Base-by-base conservation (phyloP, 2,113 vertebrate genomes). In the Sphaerodactylus townsendi region DNA sequence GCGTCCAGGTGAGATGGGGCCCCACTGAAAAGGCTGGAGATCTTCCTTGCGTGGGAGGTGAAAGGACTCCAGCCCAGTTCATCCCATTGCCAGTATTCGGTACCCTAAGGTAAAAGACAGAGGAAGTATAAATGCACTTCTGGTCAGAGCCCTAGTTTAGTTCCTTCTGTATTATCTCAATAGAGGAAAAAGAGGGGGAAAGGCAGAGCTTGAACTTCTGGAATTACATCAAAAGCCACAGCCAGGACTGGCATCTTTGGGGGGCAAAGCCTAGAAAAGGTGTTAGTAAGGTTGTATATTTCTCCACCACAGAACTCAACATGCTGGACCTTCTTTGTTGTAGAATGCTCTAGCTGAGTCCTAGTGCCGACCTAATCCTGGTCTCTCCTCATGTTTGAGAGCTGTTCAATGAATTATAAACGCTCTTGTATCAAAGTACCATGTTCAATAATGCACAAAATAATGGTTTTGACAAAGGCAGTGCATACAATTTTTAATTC, bases 51-150 rank as follows among this genome's bases (percentile, higher is more conserved):
- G 85, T 96, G 96, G 53, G 86, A 50, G 15, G 89, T 89, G 56
- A 98, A 86, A 88, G 95, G 89, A 7, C 81, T 97, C 90, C 89
- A 93, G 15, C 84, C 91, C 88, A 97, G 84, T 90, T 98, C 97
- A 10, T 98, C 97, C 96, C 96, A 98, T 90, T 98, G 97, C 97
- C 97, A 98, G 91, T 96, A 95, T 1, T 88, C 88, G 0, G 93
- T 94, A 37, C 84, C 94, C 95, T 96, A 72, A 39, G 77, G 50
- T 17, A 46, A 77, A 8, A 13, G 87, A 46, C 48, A 70, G 74
- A 59, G 56, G 10, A 79, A 41, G 21, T 79, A 48, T 79, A 4
- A 72, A 62, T 4, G 10, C 39, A 59, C 21, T 41, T 21, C 35
- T 3, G 15, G 72, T n/a, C 17, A 17, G 10, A 25, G 70, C 44